Base-by-base conservation (phyloP, 2,113 vertebrate genomes). In the Procavia capensis region DNA sequence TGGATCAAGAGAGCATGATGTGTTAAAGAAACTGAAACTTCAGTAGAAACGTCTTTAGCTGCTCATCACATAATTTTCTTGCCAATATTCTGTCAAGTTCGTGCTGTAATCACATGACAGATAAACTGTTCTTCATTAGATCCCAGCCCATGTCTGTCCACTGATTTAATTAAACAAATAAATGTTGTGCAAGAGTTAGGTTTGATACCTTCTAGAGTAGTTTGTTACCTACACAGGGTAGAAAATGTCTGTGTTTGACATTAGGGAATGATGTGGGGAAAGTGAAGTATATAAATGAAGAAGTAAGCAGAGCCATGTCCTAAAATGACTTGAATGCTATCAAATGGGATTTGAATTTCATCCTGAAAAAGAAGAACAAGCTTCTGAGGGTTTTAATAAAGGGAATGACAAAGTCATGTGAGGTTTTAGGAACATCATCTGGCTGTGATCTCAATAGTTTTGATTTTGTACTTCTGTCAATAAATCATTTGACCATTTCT, bases 291-390 rank as follows among this genome's bases (percentile, higher is more conserved):
- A 47, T 11, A 68, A 54, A 25, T 54, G 50, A n/a, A 70, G 50
- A 70, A 41, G 29, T 31, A 74, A 94, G 29, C 34, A 29, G 17
- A 34, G 22, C n/a, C 5, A 47, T 66, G 36, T 17, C 29, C 61
- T 72, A 20, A 79, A 78, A 83, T 66, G 25, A 84, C 74, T 93
- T 86, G 54, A 93, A 72, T 66, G 68, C 27, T 93, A 34, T 34
- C 5, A 41, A 10, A 72, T 47, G n/a, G 54, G 36, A 5, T 47
- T 57, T 72, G 50, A 24, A 79, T 79, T 90, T 93, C 29, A n/a
- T 84, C 24, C 54, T 81, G n/a, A 86, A 74, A 92, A 80, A 64
- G 22, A 2, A 31, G 25, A 16, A 79, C 41, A 74, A 54, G 4
- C 50, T 57, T n/a, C 5, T 22, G 47, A 66, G 79, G 7, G 10